Evolutionary conservation across 2,888 invertebrate species (phyloP), one percentile per base, ranked within the genome.

Genomic region (Drosophila buzzatii): DNA sequence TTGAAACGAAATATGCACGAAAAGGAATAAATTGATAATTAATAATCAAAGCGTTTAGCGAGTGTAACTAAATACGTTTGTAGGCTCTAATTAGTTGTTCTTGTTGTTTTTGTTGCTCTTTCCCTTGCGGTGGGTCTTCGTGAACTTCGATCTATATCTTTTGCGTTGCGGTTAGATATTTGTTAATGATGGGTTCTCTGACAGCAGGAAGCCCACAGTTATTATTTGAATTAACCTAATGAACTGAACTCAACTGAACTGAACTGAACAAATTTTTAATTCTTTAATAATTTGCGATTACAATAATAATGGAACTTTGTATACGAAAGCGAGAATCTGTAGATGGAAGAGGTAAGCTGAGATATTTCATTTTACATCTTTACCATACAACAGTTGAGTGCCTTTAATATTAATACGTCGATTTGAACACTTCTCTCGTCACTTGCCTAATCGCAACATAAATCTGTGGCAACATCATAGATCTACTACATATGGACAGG

Each of bases 161-260:
- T 45, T 23, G 37, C 51, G 44, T 33, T 45, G 56, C 35, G 23
- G 14, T 69, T 39, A 55, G 65, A 16, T 23, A 47, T 63, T 79
- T 27, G 27, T 27, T 79, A 71, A 75, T 72, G 64, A 63, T 60
- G 66, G 76, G 62, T 65, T 79, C 76, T 57, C 55, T 72, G 76
- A 73, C 81, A 83, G 84, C 85, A 81, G 87, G 82, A 81, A 76
- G 69, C 76, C 76, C 65, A 51, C 62, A 82, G 68, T 85, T 87
- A 85, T 85, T 79, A 82, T 81, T 85, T 87, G 85, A 87, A 87
- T 85, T 85, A 87, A 85, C 74, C 87, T 82, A 82, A 85, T 85
- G 85, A 82, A 75, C 77, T 57, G 27, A 27, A 27, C 27, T 27
- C 65, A 41, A 75, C 77, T 85, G 85, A 82, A 75, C 77, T 37